phyloP scores from a whole-genome alignment of 2,888 invertebrate species.

The Apantesis nais region DNA sequence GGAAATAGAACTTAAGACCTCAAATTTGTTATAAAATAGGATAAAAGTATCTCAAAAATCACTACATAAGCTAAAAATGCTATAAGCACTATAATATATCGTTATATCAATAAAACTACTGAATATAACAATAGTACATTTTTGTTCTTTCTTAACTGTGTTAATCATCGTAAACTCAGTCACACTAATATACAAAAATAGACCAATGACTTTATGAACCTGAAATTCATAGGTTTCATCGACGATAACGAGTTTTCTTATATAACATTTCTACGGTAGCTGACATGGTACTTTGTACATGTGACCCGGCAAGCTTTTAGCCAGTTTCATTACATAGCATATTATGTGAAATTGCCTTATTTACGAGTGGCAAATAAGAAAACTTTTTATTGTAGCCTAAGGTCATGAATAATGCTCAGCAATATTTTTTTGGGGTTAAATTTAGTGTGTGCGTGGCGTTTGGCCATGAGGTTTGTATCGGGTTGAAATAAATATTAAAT shows the following conservation, averaged over 20 bases:
- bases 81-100: too few relatives aligned
- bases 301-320: constrained; percentile 2
- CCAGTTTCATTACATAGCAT: constrained; percentile 5
- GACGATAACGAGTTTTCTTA: constrained; percentile 10
- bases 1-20: too few relatives aligned
- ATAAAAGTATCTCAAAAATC: too few relatives aligned
- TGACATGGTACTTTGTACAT: not conserved
- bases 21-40: too few relatives aligned
- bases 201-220: not conserved
- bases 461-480: not conserved
- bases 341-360: constrained; percentile 14
- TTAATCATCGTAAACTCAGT: not conserved
- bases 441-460: not conserved
- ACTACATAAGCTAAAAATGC: too few relatives aligned
- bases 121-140: not conserved
- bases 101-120: not conserved
- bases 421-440: constrained; percentile 1
- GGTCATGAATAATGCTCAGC: not conserved
- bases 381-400: constrained; percentile 9
- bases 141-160: not conserved
- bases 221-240: not conserved
- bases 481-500: not conserved
- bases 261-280: constrained; percentile 6
- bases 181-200: not conserved
- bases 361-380: constrained; percentile 13